Evolutionary conservation across 2,888 invertebrate genomes (phyloP), one percentile per base, ranked within the genome.

Genomic region (Volucella zonaria): DNA sequence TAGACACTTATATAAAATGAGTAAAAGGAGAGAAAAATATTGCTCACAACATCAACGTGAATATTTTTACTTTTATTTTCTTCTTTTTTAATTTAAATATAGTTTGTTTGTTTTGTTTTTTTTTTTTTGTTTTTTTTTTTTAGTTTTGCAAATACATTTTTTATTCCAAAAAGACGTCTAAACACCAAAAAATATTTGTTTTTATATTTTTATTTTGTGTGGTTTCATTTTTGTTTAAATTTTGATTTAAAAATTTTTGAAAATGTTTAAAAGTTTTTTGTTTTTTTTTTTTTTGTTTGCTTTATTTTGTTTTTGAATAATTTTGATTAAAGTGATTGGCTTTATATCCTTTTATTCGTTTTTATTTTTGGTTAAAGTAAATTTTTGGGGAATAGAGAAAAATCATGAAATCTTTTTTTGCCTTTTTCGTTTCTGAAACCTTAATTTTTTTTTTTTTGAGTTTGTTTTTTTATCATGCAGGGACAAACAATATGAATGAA

Each of bases 131-230:
- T 68, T 45, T 86, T 80, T 85, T 87, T 75, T 81, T 73, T 75
- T 76, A 70, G 74, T 85, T 62, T 70, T 86, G 82, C 87, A 79
- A 73, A 82, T 88, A 77, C 75, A 78, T 80, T 87, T 89, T 89
- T 89, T 90, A 90, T 90, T 85, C 89, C 89, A 91, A 91, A 91
- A 91, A 91, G 90, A 91, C 91, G 90, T 89, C 91, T 91, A 91
- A 81, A 91, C 91, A 91, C 91, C 91, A 90, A 91, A 91, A 91
- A 91, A 91, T 91, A 91, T 90, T 89, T 90, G 88, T 88, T 87
- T 70, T 54, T 15, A 31, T 38, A 38, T 56, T 56, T 66, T 73
- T 71, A 6, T 86, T 64, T 73, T 70, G 64, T 87, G 66, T 82
- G 76, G 79, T 87, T 87, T 88, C 58, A 85, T 73, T 86, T 73